These are phyloP conservation scores for Probosciger aterrimus DNA, from an alignment of 2,113 vertebrate genomes.

Conservation along the genomic window DNA sequence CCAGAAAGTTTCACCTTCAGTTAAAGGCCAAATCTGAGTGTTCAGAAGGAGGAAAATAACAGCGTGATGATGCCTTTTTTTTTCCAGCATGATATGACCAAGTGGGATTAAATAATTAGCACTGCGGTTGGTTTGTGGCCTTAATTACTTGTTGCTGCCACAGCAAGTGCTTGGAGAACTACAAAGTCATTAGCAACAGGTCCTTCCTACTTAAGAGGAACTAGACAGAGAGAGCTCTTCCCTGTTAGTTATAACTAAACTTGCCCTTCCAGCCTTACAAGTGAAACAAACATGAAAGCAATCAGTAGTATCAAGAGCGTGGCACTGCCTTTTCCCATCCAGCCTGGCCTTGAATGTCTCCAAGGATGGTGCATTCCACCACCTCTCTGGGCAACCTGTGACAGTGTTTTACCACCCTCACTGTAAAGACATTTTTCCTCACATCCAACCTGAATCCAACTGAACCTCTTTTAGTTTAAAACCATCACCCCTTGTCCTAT, in stretches of 20 bases:
- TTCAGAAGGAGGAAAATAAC: neutral
- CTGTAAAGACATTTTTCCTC: neutral
- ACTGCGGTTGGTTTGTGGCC: neutral
- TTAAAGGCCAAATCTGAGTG: neutral
- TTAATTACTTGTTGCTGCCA: neutral
- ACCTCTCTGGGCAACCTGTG: neutral
- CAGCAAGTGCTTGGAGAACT: neutral
- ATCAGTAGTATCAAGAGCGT: neutral
- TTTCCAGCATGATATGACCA: neutral
- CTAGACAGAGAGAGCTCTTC: accelerated
- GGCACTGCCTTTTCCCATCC: neutral
- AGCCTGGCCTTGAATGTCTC: neutral
- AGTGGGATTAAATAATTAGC: neutral
- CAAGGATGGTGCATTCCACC: neutral
- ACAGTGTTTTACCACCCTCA: neutral
- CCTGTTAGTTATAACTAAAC: neutral
- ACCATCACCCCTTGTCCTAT: neutral
- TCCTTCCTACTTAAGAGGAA: neutral
- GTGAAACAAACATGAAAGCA: neutral
- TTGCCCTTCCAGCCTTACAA: neutral
- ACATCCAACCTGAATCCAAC: neutral
- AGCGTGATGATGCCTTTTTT: neutral
- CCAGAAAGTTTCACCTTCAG: neutral
- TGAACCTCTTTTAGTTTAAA: neutral
- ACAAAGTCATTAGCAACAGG: neutral